Evolutionary conservation across 2,797 vertebrate genomes (phyloP), one percentile per base, ranked within the genome.

Genomic region (Schizopygopsis pylzovi): DNA sequence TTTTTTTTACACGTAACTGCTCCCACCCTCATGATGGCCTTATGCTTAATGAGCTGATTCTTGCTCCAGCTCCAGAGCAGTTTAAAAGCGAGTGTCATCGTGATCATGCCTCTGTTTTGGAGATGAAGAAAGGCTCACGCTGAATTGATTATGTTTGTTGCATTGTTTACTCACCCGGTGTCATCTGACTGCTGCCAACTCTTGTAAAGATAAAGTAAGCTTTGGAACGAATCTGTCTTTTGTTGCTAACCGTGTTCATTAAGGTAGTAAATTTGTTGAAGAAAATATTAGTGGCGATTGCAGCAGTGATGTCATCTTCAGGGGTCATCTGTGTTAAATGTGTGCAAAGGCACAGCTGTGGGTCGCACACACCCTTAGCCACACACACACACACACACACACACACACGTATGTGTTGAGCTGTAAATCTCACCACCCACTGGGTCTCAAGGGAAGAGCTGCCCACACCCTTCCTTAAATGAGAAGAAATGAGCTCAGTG

Each of bases 311-410:
- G 61, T 79, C 54, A 45, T 83, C 72, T 80, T n/a, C n/a, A n/a
- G n/a, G n/a, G n/a, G n/a, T n/a, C n/a, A 45, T 83, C 72, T 80
- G 59, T 59, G 73, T 85, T 84, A 71, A 65, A 86, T 75, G 76
- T 83, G 41, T 73, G 15, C 52, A 85, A 67, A 65, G 33, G 25
- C 80, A 86, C 63, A 82, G 41, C 79, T 86, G 67, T 76, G 59
- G 45, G 9, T 18, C 71, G 52, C 79, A 18, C 49, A 59, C 43
- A 49, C 22, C 9, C 56, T 59, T n/a, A 59, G 56, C 56, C 59
- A n/a, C n/a, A n/a, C 79, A 16, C 54, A 73, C 67, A 80, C 83
- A 71, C 43, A 63, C 20, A 81, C 25, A 25, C n/a, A 43, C 54
- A 79, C 67, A 80, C 79, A 71, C 45, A 65, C 20, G 77, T 15